Conservation (phyloP, 2,113 vertebrate species). For the Pavo muticus region DNA sequence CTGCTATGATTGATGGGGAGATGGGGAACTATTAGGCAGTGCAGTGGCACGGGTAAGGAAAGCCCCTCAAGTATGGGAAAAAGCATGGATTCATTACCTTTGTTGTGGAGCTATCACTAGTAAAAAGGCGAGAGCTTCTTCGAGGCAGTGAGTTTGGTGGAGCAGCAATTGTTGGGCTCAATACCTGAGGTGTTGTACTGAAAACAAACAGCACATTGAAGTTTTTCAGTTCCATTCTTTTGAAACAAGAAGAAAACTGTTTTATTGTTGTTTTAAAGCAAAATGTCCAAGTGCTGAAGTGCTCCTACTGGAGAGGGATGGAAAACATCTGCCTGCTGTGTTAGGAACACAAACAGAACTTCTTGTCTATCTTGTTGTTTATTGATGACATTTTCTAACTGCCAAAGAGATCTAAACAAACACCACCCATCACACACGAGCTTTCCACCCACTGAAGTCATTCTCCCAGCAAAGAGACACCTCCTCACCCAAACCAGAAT, state of each 20-base stretch:
- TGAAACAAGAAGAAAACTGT: background rate
- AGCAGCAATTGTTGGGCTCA: slow-evolving; percentile 96
- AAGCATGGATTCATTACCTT: slow-evolving; percentile 82
- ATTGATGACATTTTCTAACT: background rate
- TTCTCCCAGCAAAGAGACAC: background rate
- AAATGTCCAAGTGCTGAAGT: rapidly evolving
- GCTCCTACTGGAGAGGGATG: background rate
- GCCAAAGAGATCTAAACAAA: background rate
- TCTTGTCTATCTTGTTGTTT: background rate
- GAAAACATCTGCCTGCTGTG: background rate
- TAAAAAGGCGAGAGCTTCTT: slow-evolving; percentile 95
- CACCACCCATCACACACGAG: rapidly evolving
- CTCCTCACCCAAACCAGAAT: background rate
- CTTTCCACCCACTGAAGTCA: background rate
- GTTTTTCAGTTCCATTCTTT: background rate
- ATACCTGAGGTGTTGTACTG: slow-evolving; percentile 96
- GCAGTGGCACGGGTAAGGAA: rapidly evolving
- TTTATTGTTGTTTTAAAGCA: background rate
- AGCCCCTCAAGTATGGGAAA: background rate
- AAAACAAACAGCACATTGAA: background rate
- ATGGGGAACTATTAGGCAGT: rapidly evolving
- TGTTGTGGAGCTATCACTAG: slow-evolving; percentile 97
- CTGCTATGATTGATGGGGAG: background rate
- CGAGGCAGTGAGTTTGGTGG: slow-evolving; percentile 96
- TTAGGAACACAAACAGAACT: background rate